These are phyloP conservation scores for Ctenopoma kingsleyae DNA, from an alignment of 2,797 vertebrate genomes.

Conservation along the genomic window DNA sequence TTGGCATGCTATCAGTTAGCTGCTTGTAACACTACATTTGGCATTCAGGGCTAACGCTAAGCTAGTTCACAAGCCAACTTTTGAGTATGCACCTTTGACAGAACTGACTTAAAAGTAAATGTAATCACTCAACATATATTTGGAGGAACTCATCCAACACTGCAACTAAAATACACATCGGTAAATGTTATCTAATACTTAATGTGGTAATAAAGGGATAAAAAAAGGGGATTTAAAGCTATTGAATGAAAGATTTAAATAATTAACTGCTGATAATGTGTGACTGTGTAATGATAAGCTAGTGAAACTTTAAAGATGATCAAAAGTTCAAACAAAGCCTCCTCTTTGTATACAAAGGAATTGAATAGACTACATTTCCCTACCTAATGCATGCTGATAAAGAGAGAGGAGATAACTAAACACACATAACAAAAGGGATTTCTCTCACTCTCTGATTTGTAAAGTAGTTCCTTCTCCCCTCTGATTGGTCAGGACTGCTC, in stretches of 20 bases:
- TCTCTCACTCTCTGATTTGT: constrained; percentile 67
- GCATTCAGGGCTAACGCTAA: no score
- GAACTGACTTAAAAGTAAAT: no score
- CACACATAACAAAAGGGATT: constrained; percentile 74
- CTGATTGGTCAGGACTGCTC: constrained; percentile 63
- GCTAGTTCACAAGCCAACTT: neutral
- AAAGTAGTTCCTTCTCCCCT: constrained; percentile 53
- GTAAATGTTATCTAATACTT: neutral
- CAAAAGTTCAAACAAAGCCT: constrained; percentile 64
- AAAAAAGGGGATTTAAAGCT: constrained; percentile 23
- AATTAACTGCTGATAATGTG: constrained; percentile 40
- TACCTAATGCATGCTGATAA: constrained; percentile 74
- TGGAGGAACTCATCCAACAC: neutral
- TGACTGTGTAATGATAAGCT: constrained; percentile 59
- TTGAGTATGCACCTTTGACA: neutral
- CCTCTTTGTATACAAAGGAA: constrained; percentile 58
- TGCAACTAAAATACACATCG: constrained; percentile 7
- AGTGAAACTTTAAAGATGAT: constrained; percentile 55
- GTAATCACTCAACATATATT: neutral
- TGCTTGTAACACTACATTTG: no score
- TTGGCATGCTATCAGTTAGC: no score
- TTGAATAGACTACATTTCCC: constrained; percentile 61
- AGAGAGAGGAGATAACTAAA: constrained; percentile 73
- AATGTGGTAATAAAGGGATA: neutral
- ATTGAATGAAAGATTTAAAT: constrained; percentile 32